Evolutionary conservation across 2,888 invertebrate species (phyloP), one percentile per base, ranked within the genome.

Genomic region (Melitaea athalia): DNA sequence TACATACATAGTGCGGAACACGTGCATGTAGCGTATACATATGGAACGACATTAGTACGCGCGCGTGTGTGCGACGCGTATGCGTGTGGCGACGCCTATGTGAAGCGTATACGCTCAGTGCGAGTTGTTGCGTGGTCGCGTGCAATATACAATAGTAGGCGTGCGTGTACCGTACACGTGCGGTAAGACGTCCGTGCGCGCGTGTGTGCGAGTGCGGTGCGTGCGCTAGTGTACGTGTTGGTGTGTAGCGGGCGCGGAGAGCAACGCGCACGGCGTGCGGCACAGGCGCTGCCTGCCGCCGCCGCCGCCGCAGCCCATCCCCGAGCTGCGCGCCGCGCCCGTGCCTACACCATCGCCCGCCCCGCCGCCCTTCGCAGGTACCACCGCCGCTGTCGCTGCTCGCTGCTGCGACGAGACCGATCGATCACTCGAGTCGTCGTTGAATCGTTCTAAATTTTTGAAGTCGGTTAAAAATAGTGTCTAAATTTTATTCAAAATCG

Each of bases 201-300:
- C 11, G n/a, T 5, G 24, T 45, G 12, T 8, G 15, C 24, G 24
- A 24, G 24, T 14, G 12, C 33, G 17, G 17, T 17, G n/a, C 24
- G 4, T 11, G 14, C 17, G 14, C 49, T 8, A 6, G 52, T 38
- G 14, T n/a, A 10, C 4, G 75, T 68, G 65, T 66, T 61, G 75
- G 74, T 65, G 94, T 91, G 93, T 92, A 89, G 94, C 79, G 77
- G 80, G 85, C 83, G 87, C 94, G 93, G 87, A 86, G 79, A 94
- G 96, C 93, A 97, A 97, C 95, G 95, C 94, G 94, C 96, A 96
- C 93, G 97, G 97, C 92, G 97, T 97, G 93, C 95, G 95, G 86
- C 97, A 96, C 94, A 95, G 95, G 93, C 95, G 91, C 81, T 95
- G 96, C 91, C 95, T 97, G 93, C 96, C 97, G 91, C 95, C 96